Conservation (phyloP, 2,113 vertebrate genomes). For the Candoia aspera region DNA sequence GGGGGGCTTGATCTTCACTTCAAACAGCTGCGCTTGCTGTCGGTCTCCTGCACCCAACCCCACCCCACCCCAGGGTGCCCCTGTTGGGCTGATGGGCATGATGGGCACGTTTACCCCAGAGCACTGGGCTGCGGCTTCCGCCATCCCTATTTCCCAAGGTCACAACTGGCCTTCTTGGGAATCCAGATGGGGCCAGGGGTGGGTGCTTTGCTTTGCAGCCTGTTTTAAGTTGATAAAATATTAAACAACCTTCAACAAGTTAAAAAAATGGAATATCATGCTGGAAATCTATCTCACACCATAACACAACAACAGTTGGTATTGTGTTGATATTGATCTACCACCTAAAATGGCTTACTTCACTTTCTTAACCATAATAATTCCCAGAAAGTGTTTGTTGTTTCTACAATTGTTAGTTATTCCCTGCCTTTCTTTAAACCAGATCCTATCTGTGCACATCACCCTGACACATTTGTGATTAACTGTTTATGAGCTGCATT, state of each 20-base stretch:
- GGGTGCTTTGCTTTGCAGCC: neutral
- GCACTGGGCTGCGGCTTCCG: no score
- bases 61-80: no score
- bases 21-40: no score
- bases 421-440: conserved; percentile 3
- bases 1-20: no score
- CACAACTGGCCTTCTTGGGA: neutral
- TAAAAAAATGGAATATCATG: neutral
- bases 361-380: neutral
- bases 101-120: no score
- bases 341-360: no score
- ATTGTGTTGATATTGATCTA: neutral
- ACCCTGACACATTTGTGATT: conserved; percentile 28
- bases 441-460: neutral
- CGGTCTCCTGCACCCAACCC: no score
- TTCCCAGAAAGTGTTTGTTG: conserved; percentile 14
- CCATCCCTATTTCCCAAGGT: neutral
- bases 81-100: no score
- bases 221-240: neutral
- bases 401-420: conserved; percentile 9
- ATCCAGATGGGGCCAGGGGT: neutral
- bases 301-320: neutral
- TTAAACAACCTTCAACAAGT: neutral
- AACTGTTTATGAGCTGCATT: conserved; percentile 26
- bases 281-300: neutral